Evolutionary conservation across 2,888 invertebrate genomes (phyloP).

Genomic region (Chymomyza fuscimana): DNA sequence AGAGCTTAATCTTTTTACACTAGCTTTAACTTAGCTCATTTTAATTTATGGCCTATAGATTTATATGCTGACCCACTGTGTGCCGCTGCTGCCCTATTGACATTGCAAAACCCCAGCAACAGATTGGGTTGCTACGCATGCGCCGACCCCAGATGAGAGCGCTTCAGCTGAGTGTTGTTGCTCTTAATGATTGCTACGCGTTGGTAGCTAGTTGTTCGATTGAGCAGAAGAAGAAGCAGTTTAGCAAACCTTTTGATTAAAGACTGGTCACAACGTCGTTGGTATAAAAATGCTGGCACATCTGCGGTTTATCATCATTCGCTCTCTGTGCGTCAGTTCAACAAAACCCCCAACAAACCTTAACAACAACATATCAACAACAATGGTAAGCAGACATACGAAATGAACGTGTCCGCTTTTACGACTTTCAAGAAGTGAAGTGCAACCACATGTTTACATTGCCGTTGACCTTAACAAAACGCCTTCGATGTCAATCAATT

Average conservation of each 20-base stretch:
- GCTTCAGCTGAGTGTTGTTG: slow-evolving; percentile 3
- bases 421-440: slow-evolving; percentile 18
- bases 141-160: slow-evolving; percentile 24
- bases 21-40: too few relatives aligned
- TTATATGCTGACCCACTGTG: neutral
- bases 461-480: neutral
- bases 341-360: slow-evolving; percentile 60
- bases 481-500: neutral
- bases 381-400: slow-evolving; percentile 55
- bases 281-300: slow-evolving; percentile 62
- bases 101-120: slow-evolving; percentile 61
- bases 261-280: slow-evolving; percentile 11
- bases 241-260: neutral
- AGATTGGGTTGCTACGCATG: slow-evolving; percentile 29
- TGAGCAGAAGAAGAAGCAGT: slow-evolving; percentile 14
- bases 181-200: neutral
- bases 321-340: slow-evolving; percentile 57
- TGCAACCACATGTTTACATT: slow-evolving; percentile 9
- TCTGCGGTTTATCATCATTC: slow-evolving; percentile 65
- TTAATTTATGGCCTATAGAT: too few relatives aligned
- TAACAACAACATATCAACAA: slow-evolving; percentile 59
- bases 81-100: slow-evolving; percentile 50
- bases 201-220: slow-evolving; percentile 13
- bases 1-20: too few relatives aligned
- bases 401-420: slow-evolving; percentile 4